A percentile compares a stretch with the other conserved stretches of the same genome.
phyloP scores from a whole-genome alignment of 1,140 invertebrate genomes.

The Saccostrea cuccullata region DNA sequence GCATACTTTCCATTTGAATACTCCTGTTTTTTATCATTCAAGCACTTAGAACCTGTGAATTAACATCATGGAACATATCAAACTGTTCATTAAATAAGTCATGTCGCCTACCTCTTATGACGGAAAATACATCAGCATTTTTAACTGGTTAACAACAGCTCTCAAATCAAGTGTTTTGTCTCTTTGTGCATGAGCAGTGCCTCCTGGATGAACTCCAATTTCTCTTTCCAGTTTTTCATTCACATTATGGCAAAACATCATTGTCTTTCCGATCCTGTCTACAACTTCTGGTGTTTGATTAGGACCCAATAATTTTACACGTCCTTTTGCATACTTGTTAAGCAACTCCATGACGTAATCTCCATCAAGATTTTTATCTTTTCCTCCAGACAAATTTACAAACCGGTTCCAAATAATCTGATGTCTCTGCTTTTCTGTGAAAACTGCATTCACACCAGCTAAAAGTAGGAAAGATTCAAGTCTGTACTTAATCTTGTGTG shows the following conservation, averaged over 20 bases:
- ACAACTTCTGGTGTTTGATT: slow-evolving; percentile 30
- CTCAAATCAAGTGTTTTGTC: neutral
- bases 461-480: slow-evolving; percentile 23
- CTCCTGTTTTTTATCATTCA: neutral
- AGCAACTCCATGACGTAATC: slow-evolving; percentile 43
- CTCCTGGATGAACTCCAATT: neutral
- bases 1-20: no score
- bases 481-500: slow-evolving; percentile 28
- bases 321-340: slow-evolving; percentile 38
- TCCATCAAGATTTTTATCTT: slow-evolving; percentile 11
- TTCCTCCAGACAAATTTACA: slow-evolving; percentile 33
- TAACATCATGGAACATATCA: slow-evolving; percentile 19
- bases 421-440: slow-evolving; percentile 26
- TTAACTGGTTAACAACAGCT: neutral
- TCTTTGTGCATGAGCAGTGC: neutral
- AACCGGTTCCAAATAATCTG: slow-evolving; percentile 24
- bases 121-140: slow-evolving; percentile 1
- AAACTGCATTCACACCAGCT: slow-evolving; percentile 40
- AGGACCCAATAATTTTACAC: neutral
- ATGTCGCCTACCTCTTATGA: neutral
- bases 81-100: neutral
- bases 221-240: neutral
- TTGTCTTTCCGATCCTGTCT: slow-evolving; percentile 22
- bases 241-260: slow-evolving; percentile 37
- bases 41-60: neutral